Evolutionary conservation across 2,113 vertebrate species (phyloP).

Genomic region (Silurus glanis): DNA sequence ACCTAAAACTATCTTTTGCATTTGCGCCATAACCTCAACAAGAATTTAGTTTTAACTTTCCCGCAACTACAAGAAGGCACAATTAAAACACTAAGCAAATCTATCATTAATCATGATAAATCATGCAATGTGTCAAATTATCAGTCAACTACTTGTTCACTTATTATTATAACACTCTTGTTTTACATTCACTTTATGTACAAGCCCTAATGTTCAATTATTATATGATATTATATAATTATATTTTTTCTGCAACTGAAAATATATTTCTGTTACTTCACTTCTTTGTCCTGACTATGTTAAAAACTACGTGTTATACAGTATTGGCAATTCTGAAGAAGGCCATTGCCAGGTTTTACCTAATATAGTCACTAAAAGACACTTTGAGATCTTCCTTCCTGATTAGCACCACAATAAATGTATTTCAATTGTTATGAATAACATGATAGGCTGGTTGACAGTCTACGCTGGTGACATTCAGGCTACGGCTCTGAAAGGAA

Average conservation of each 20-base stretch:
- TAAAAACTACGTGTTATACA: not conserved
- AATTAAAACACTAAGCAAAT: not conserved
- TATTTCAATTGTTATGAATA: conserved; percentile 22
- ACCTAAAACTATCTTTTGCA: not conserved
- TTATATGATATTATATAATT: too few species aligned
- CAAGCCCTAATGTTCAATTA: not conserved
- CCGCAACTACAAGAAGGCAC: not conserved
- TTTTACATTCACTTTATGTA: not conserved
- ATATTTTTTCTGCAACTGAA: not conserved
- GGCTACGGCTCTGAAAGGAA: not conserved
- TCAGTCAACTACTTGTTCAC: not conserved
- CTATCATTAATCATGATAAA: not conserved
- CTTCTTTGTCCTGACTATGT: not conserved
- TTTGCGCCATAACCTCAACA: not conserved
- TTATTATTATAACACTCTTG: not conserved
- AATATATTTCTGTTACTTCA: not conserved
- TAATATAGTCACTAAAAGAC: not conserved
- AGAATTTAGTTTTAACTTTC: not conserved
- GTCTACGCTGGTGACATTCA: not conserved
- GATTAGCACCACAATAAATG: conserved; percentile 25
- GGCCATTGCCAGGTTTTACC: not conserved
- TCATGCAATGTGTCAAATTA: not conserved
- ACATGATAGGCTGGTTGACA: not conserved
- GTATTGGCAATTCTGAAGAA: not conserved
- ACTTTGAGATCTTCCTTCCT: not conserved